Percentiles rank a stretch among this genome's conserved stretches.
Evolutionary conservation across 2,797 vertebrate species (phyloP).

Genomic region (Acrossocheilus wenchowensis): DNA sequence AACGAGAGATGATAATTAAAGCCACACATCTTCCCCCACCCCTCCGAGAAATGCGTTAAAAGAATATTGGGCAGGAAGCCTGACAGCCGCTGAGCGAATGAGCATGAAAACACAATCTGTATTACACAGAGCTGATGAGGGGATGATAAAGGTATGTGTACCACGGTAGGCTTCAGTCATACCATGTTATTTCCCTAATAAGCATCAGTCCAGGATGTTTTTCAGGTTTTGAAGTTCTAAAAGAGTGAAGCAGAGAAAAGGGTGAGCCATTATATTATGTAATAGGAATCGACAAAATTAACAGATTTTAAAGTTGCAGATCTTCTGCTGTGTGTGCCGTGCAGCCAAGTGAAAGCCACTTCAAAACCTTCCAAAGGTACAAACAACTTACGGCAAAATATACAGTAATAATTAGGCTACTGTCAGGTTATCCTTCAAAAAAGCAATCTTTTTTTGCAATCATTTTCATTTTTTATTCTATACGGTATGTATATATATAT

Average conservation of each 20-base stretch:
- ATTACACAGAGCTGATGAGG: neutral
- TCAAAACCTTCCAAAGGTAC: neutral
- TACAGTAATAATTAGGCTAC: neutral
- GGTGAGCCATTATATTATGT: conserved; percentile 11
- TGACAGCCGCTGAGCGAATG: conserved; percentile 21
- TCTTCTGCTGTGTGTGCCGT: neutral
- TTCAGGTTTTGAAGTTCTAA: conserved; percentile 12
- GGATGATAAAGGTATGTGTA: conserved; percentile 12
- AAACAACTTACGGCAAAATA: neutral
- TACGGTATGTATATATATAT: too few relatives aligned
- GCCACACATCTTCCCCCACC: conserved; percentile 26
- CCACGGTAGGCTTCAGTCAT: neutral
- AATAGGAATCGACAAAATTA: neutral
- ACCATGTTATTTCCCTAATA: conserved; percentile 5
- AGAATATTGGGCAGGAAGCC: conserved; percentile 26
- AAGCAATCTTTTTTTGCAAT: neutral
- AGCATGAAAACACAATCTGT: conserved; percentile 41
- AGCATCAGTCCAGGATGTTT: conserved; percentile 1
- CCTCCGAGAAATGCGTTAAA: conserved; percentile 23
- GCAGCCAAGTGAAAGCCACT: neutral
- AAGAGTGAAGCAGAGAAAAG: neutral
- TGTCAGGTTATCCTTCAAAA: neutral
- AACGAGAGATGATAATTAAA: conserved; percentile 50
- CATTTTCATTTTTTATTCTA: too few relatives aligned
- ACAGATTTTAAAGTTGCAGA: conserved; percentile 6